A percentile compares a stretch with the other conserved stretches of the same genome.
These are phyloP conservation scores for Plagodis dolabraria DNA, from an alignment of 2,888 invertebrate genomes.

Conservation along the genomic window DNA sequence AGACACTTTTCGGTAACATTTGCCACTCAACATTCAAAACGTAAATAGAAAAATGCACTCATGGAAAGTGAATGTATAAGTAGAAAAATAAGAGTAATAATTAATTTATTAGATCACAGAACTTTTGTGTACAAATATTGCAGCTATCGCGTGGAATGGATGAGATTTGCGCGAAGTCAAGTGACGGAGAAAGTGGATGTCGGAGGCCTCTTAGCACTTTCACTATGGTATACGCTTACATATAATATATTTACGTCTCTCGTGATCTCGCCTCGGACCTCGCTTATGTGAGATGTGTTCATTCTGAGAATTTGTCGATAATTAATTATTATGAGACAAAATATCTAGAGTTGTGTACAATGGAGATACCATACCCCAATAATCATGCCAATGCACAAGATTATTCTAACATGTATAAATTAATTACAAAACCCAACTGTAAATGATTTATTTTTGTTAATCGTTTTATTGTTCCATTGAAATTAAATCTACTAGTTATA, in stretches of 20 bases:
- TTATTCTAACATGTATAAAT: too few relatives aligned
- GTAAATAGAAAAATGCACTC: neutral
- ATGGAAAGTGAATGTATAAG: neutral
- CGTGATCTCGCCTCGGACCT: slow-evolving; percentile 15
- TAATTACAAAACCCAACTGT: too few relatives aligned
- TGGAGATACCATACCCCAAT: neutral
- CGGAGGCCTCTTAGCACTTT: slow-evolving; percentile 27
- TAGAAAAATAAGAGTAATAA: neutral
- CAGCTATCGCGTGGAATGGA: slow-evolving; percentile 12
- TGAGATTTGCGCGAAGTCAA: slow-evolving; percentile 16
- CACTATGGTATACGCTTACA: slow-evolving; percentile 11
- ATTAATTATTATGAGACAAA: neutral
- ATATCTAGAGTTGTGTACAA: neutral
- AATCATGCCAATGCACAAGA: neutral
- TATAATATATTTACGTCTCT: slow-evolving; percentile 22
- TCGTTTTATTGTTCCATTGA: too few relatives aligned
- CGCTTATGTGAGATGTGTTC: slow-evolving; percentile 14
- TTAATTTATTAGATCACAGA: neutral
- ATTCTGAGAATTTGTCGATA: slow-evolving; percentile 9
- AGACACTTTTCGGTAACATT: too few relatives aligned
- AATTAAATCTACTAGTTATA: too few relatives aligned
- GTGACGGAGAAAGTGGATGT: slow-evolving; percentile 23
- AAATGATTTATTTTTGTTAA: too few relatives aligned
- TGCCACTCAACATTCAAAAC: neutral
- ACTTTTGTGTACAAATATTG: neutral